Evolutionary conservation across 2,797 vertebrate species (phyloP).

Genomic region (Acanthiza pusilla): DNA sequence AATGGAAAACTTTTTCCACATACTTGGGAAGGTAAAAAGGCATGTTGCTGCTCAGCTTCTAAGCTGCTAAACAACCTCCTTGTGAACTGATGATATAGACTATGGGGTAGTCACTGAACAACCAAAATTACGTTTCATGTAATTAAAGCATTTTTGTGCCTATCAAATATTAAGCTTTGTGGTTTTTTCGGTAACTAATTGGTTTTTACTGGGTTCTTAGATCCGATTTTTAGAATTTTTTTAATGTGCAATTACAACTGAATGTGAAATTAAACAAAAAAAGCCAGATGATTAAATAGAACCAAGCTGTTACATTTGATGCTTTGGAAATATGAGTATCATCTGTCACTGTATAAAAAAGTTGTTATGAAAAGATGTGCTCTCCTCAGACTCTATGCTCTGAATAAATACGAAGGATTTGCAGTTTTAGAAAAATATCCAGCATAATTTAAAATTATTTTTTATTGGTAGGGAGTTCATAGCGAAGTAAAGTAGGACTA

Average conservation of each 20-base stretch:
- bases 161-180: background rate
- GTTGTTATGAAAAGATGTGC: background rate
- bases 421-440: background rate
- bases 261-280: background rate
- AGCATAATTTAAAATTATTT: background rate
- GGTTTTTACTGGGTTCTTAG: background rate
- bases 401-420: conserved; percentile 4
- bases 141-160: background rate
- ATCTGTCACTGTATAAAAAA: conserved; percentile 23
- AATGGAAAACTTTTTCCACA: background rate
- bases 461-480: background rate
- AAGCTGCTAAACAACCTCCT: background rate
- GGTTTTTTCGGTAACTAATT: background rate
- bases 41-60: background rate
- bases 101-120: background rate
- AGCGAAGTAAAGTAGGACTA: background rate
- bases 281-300: background rate
- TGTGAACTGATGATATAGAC: background rate
- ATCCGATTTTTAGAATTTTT: background rate
- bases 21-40: background rate
- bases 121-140: background rate
- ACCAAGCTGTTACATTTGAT: conserved; percentile 18
- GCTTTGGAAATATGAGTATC: conserved; percentile 22
- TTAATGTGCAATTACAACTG: background rate
- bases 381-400: background rate